Percentiles rank a stretch among this genome's conserved stretches.
phyloP scores from a whole-genome alignment of 2,113 vertebrate genomes.

The Gopherus evgoodei region DNA sequence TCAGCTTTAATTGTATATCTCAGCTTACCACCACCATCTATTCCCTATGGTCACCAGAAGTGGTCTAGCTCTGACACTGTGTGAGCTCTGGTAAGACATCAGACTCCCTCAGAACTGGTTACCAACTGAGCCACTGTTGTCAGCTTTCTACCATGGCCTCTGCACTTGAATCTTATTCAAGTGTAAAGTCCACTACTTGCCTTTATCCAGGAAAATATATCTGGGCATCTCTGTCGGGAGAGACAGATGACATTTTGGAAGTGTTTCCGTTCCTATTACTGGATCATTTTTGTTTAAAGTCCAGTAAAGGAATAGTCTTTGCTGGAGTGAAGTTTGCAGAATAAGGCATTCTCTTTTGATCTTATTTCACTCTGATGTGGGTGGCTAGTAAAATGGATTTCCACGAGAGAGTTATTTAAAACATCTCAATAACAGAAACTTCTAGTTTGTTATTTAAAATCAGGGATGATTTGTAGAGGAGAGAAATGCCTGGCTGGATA shows the following conservation, averaged over 20 bases:
- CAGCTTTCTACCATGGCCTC: not conserved
- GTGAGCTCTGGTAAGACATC: not conserved
- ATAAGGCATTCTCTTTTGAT: not conserved
- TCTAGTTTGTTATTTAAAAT: not conserved
- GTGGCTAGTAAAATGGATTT: not conserved
- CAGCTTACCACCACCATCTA: not conserved
- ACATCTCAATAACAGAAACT: not conserved
- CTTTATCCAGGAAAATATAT: conserved; percentile 14
- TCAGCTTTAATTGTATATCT: not conserved
- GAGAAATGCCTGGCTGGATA: not conserved
- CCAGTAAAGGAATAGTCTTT: not conserved
- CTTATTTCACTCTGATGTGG: not conserved
- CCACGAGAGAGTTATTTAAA: not conserved
- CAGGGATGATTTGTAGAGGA: not conserved
- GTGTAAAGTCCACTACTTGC: not conserved
- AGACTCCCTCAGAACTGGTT: not conserved
- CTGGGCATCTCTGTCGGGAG: not conserved
- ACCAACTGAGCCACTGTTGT: not conserved
- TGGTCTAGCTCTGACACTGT: not conserved
- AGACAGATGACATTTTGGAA: conserved; percentile 1
- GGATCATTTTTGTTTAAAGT: not conserved
- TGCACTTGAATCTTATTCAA: not conserved
- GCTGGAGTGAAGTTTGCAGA: not conserved
- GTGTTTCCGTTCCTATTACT: not conserved
- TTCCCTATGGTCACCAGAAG: not conserved